Evolutionary conservation across 1,140 invertebrate species (phyloP), one percentile per base, ranked within the genome.

Genomic region (Chionoecetes opilio): DNA sequence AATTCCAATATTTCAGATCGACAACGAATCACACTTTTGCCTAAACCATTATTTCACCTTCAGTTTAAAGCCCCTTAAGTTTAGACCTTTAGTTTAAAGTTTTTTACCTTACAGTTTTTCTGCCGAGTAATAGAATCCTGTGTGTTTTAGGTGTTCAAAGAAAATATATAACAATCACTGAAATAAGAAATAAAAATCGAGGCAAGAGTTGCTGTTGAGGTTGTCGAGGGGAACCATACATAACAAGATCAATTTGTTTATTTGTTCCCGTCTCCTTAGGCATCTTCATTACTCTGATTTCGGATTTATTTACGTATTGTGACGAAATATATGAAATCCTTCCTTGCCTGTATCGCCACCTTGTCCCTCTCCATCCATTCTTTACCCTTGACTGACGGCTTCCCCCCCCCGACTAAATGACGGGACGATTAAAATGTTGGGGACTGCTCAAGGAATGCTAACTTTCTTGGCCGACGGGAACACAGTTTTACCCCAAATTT

Each of bases 291-390:
- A 38, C 53, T 35, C 91, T n/a, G 91, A 37, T 29, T 46, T 21
- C 75, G 91, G 91, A 88, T 82, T 53, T 87, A 93, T 87, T 93
- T 93, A 88, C 17, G 86, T 75, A n/a, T n/a, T 75, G 63, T n/a
- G 63, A 75, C 63, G 63, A 21, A 75, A 75, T 75, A 75, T 26
- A 17, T 75, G 63, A 75, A 75, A 75, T 75, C 63, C 63, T 75
- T 17, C 63, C 63, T 75, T 75, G 8, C n/a, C 63, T 26, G n/a
- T 21, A 75, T 26, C 63, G n/a, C 63, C 26, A 21, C 11, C n/a
- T 75, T 17, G 63, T 75, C 63, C 63, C 63, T 75, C 63, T n/a
- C n/a, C 3, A 75, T 26, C 63, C 63, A 75, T 75, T 75, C 63
- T n/a, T 75, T 75, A 75, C 63, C 63, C 21, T 21, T 75, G 63